phyloP scores from a whole-genome alignment of 2,113 vertebrate genomes.

The Tympanuchus pallidicinctus region DNA sequence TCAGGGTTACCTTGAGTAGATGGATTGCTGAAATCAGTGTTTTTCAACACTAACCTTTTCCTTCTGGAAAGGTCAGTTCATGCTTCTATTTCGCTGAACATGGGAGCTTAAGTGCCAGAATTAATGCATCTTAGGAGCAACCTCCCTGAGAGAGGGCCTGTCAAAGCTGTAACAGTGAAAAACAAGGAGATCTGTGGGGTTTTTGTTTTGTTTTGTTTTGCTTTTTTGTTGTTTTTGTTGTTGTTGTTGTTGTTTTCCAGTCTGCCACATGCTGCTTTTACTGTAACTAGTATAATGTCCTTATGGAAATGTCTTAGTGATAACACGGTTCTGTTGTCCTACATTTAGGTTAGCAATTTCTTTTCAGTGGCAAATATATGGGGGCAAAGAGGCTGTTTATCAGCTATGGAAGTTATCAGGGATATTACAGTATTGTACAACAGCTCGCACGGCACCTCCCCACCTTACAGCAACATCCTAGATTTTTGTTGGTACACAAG shows the following conservation, averaged over 20 bases:
- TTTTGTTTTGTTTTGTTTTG: background rate
- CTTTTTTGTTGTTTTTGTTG: constrained; percentile 13
- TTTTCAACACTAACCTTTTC: constrained; percentile 42
- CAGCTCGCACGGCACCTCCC: background rate
- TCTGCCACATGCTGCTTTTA: background rate
- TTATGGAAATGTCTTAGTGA: constrained; percentile 10
- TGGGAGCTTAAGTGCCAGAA: constrained; percentile 1
- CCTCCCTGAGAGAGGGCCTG: background rate
- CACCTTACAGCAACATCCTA: background rate
- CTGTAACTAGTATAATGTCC: background rate
- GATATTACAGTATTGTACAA: background rate
- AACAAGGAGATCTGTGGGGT: constrained; percentile 9
- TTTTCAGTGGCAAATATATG: background rate
- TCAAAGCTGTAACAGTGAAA: constrained; percentile 14
- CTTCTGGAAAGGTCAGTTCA: constrained; percentile 27
- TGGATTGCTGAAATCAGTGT: background rate
- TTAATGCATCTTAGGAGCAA: constrained; percentile 38
- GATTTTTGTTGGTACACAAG: background rate
- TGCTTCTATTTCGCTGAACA: constrained; percentile 12
- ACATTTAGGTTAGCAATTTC: background rate
- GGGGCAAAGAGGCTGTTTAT: background rate
- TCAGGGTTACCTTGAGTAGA: constrained; percentile 11
- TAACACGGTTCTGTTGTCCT: constrained; percentile 1
- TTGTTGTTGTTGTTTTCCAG: background rate
- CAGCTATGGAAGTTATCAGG: background rate